Base-by-base conservation (phyloP, 2,113 vertebrate genomes). In the Noturus placidus region DNA sequence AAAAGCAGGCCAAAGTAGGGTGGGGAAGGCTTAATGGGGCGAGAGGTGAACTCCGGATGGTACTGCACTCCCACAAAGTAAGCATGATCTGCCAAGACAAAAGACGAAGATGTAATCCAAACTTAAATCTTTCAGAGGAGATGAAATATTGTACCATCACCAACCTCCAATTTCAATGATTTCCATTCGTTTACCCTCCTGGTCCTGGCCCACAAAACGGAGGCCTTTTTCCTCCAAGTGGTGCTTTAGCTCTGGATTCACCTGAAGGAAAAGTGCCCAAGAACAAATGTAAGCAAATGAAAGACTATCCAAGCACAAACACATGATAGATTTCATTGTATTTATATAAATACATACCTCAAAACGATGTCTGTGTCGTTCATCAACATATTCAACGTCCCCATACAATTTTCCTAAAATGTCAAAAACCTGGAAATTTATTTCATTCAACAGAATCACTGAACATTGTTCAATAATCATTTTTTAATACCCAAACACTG, bases 11-110 rank as follows among this genome's bases (percentile, higher is more conserved):
- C 98, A 0, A 98, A 97, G 91, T 99, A 99, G 0, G 98, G 98
- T 0, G 98, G 98, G 0, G 98, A 99, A 0, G 98, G 98, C 67
- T 99, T 99, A 82, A 99, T 99, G 27, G 98, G 98, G 1, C 98
- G 96, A 9, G 98, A 99, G 56, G 98, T 97, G 93, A 99, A 99
- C 91, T 99, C 98, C 0, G 98, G 98, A 86, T 99, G 98, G 83
- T 97, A 99, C 94, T 99, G 98, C 42, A 99, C 97, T 1, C 98
- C 98, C 4, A 98, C 96, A 0, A 99, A 99, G 89, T 98, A 99
- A 1, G 96, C 96, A 33, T 99, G 97, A 79, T 98, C 98, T 99
- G 93, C 22, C 86, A 92, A 27, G 54, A 87, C 30, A 86, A 54
- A 63, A 83, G 11, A 87, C 10, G 50, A 69, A 69, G 15, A 54